Percentiles rank a stretch among this genome's conserved stretches.
Conservation (phyloP, 2,888 invertebrate species). For the Clunio marinus region DNA sequence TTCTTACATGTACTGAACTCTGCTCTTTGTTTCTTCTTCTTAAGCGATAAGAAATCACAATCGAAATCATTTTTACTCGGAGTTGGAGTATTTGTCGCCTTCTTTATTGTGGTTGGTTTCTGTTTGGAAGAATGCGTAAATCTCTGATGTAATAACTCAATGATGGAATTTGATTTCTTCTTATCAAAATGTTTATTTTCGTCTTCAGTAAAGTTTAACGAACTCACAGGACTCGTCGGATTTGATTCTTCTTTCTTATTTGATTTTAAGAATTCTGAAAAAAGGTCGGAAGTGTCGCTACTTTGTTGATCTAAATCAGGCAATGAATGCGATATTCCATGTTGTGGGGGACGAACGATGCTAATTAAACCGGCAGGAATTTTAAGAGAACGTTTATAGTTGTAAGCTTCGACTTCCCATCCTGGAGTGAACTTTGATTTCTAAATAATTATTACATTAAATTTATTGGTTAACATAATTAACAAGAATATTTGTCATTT, state of each 20-base stretch:
- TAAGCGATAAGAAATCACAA: conserved; percentile 44
- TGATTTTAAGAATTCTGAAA: conserved; percentile 39
- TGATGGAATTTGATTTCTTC: conserved; percentile 47
- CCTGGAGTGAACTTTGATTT: conserved; percentile 70
- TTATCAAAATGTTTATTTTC: neutral
- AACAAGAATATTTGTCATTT: too few species aligned
- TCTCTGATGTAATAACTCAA: conserved; percentile 50
- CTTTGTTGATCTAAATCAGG: conserved; percentile 74
- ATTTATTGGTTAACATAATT: too few species aligned
- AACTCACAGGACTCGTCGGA: conserved; percentile 50
- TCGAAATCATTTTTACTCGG: conserved; percentile 39
- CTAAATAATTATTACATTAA: too few species aligned
- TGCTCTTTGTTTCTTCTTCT: conserved; percentile 59
- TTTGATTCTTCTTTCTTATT: conserved; percentile 49
- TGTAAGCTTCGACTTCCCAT: conserved; percentile 79
- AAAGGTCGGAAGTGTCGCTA: conserved; percentile 55
- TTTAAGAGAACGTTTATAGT: conserved; percentile 74
- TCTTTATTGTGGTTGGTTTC: conserved; percentile 4
- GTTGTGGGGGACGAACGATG: conserved; percentile 68
- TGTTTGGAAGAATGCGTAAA: conserved; percentile 38
- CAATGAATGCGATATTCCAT: conserved; percentile 67
- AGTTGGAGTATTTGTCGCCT: neutral
- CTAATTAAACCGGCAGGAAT: conserved; percentile 78
- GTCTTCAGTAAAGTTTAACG: conserved; percentile 45
- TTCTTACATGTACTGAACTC: conserved; percentile 67